Base-by-base conservation (phyloP, 1,140 invertebrate species). In the Dendrolimus kikuchii region DNA sequence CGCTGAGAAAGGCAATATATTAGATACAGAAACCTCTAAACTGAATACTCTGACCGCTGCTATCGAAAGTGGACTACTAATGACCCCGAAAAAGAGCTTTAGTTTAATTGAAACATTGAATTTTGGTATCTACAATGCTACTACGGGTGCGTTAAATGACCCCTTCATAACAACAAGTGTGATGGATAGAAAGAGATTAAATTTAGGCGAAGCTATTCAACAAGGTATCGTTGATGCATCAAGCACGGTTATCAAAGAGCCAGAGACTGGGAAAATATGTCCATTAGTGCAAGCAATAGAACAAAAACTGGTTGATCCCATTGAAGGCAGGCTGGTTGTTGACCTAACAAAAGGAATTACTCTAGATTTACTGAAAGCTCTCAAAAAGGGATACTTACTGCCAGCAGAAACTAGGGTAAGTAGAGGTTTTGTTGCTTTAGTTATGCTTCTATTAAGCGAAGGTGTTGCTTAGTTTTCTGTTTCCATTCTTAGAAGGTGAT, bases 371-470 rank as follows among this genome's bases (percentile, higher is more conserved):
- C 88, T 94, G 57, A 96, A 96, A 89, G 97, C 97, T 67, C 90
- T 92, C 74, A 93, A 96, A 74, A 92, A 92, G 82, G 95, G 96
- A 71, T 93, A 94, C 86, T 91, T 97, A 64, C 90, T 97, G 86
- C 91, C 95, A 77, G 95, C 95, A 78, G 94, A 95, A 91, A 93
- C 95, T 77, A 92, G 95, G 95, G 96, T 97, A 92, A 96, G 95
- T 94, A 67, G 63, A 38, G 56, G 57, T 51, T n/a, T 51, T 53
- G 49, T 69, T 53, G 65, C 52, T 51, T 63, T 56, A 59, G 57
- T 59, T 74, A 69, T 81, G 80, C 80, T 84, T 86, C 51, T 66
- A 71, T 71, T 65, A 71, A 81, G 76, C 77, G 72, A 73, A 77
- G 83, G 83, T 86, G 79, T 84, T 76, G 81, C 81, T 84, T 81